phyloP scores from a whole-genome alignment of 2,797 vertebrate genomes.

The Spheniscus humboldti region DNA sequence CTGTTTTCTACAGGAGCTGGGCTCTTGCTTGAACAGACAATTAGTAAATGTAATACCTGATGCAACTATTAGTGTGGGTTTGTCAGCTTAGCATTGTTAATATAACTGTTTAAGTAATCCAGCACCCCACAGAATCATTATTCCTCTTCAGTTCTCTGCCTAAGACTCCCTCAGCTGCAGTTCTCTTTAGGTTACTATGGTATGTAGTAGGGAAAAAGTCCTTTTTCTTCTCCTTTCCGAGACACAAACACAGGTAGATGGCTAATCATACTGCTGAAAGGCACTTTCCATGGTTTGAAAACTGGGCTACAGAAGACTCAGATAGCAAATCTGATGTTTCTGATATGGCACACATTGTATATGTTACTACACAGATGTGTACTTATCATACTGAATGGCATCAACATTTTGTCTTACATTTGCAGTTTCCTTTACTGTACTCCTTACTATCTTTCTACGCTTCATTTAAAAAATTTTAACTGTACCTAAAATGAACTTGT shows the following conservation, averaged over 20 bases:
- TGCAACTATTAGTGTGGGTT: background rate
- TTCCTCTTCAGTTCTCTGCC: background rate
- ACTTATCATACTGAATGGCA: background rate
- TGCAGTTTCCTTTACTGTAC: background rate
- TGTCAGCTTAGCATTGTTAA: background rate
- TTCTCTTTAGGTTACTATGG: background rate
- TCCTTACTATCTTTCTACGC: background rate
- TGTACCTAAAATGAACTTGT: background rate
- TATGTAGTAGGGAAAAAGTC: background rate
- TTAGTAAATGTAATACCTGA: background rate
- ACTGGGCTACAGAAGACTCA: no score
- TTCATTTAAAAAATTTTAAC: background rate
- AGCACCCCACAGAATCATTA: background rate
- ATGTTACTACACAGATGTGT: background rate
- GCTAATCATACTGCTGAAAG: background rate
- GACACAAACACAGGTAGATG: background rate
- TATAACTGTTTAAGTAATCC: background rate
- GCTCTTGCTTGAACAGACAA: background rate
- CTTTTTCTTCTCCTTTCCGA: background rate
- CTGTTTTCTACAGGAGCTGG: background rate
- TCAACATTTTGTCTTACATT: background rate
- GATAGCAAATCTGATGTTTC: background rate
- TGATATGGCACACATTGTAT: fast-evolving
- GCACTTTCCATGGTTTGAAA: background rate
- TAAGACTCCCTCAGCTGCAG: background rate